Evolutionary conservation across 2,113 vertebrate genomes (phyloP).

Genomic region (Nibea coibor): DNA sequence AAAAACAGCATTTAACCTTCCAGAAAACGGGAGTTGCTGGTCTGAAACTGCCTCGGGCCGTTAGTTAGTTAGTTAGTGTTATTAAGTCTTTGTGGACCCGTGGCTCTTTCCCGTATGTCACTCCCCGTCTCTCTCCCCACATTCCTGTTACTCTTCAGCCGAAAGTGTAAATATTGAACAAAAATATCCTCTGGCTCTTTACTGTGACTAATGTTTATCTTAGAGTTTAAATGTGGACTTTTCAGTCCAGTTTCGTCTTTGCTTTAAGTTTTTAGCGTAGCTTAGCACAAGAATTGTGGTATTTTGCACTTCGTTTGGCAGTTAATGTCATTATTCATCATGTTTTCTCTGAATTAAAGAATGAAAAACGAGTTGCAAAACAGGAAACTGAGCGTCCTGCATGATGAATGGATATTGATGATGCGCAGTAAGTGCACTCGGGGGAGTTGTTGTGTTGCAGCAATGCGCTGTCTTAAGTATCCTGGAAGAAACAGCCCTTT

Average conservation of each 20-base stretch:
- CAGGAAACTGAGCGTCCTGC: neutral
- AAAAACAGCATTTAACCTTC: too few species aligned
- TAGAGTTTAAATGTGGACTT: too few species aligned
- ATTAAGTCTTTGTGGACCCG: too few species aligned
- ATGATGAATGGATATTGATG: neutral
- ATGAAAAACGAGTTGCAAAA: neutral
- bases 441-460: constrained; percentile 7
- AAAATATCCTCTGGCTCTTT: neutral
- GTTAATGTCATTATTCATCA: neutral
- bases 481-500: neutral
- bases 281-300: neutral
- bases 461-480: neutral
- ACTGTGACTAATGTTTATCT: too few species aligned
- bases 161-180: neutral
- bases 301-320: neutral
- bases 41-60: too few species aligned
- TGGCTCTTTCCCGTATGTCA: too few species aligned
- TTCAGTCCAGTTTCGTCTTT: too few species aligned
- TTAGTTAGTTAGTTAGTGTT: too few species aligned
- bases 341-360: neutral
- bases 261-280: too few species aligned
- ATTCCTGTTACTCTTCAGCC: too few species aligned
- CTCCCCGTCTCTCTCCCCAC: too few species aligned
- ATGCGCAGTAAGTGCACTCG: neutral
- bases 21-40: too few species aligned